These are phyloP conservation scores for Rhea pennata DNA, from an alignment of 2,113 vertebrate genomes.

Conservation along the genomic window DNA sequence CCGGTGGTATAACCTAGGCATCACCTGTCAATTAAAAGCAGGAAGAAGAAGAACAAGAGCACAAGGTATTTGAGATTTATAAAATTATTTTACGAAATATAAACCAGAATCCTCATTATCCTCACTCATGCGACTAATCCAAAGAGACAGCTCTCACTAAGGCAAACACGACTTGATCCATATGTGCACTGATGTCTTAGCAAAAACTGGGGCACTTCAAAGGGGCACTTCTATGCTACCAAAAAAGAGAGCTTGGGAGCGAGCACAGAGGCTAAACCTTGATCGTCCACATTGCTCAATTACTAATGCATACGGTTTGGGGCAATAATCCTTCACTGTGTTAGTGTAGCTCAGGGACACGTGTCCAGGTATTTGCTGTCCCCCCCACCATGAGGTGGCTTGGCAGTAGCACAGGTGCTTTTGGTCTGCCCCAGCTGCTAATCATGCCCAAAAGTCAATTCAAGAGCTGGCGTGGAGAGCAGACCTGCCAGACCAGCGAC, in stretches of 20 bases:
- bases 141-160: background rate
- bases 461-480: rapidly evolving
- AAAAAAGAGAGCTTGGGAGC: background rate
- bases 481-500: background rate
- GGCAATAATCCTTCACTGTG: background rate
- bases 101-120: background rate
- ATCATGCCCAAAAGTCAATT: background rate
- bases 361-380: background rate
- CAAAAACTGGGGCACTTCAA: background rate
- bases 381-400: rapidly evolving
- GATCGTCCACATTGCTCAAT: background rate
- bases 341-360: background rate
- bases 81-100: background rate
- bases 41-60: background rate
- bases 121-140: background rate
- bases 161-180: background rate
- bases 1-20: background rate
- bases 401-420: background rate
- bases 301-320: background rate
- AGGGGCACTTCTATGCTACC: background rate
- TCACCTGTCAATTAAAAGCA: background rate
- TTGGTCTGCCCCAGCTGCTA: background rate
- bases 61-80: background rate
- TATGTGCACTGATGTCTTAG: background rate
- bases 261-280: background rate